Conservation (phyloP, 2,797 vertebrate genomes). For the Erethizon dorsatum region DNA sequence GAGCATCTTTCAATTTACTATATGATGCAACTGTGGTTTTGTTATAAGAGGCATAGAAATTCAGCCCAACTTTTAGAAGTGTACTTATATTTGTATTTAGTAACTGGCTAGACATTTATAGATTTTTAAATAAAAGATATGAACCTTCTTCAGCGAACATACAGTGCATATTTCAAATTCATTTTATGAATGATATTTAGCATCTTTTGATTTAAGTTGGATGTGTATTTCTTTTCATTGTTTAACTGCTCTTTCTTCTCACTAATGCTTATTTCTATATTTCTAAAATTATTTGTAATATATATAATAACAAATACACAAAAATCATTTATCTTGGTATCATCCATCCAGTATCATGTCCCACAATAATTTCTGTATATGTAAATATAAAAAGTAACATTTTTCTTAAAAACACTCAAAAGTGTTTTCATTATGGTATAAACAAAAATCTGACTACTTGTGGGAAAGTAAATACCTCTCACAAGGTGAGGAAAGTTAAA, state of each 20-base stretch:
- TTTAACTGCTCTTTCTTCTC: neutral
- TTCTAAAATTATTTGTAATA: neutral
- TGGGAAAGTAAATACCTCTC: neutral
- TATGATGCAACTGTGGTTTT: neutral
- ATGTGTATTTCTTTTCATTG: neutral
- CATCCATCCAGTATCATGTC: neutral
- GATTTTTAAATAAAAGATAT: neutral
- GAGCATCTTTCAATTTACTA: neutral
- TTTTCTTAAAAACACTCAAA: neutral
- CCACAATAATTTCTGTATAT: neutral
- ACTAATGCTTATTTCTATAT: neutral
- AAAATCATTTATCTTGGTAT: neutral
- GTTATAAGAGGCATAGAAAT: neutral
- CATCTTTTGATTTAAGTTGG: neutral
- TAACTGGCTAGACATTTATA: neutral
- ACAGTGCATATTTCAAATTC: slow-evolving; percentile 1
- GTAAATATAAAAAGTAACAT: slow-evolving; percentile 19
- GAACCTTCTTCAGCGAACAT: neutral
- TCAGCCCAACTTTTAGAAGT: slow-evolving; percentile 12
- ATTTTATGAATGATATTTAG: neutral
- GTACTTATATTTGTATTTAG: neutral
- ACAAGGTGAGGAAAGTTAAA: neutral
- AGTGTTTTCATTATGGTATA: neutral
- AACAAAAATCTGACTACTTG: neutral
- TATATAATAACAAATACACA: neutral